phyloP scores from a whole-genome alignment of 2,797 vertebrate species.

The Chanos chanos region DNA sequence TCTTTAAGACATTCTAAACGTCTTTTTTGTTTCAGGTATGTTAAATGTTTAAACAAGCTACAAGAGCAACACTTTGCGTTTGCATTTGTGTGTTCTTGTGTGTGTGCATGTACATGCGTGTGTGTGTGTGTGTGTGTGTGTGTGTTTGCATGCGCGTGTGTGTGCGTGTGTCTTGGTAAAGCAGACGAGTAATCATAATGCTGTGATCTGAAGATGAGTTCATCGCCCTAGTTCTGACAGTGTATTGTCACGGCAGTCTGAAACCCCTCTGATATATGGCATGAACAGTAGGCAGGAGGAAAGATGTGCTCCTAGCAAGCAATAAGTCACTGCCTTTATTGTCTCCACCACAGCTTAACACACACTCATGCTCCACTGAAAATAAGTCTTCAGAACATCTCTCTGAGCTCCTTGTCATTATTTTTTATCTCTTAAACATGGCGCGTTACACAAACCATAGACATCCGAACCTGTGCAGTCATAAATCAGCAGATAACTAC shows the following conservation, averaged over 20 bases:
- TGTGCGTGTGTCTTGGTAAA: conserved; percentile 23
- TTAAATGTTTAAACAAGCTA: too few relatives aligned
- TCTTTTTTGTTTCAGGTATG: too few relatives aligned
- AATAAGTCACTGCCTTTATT: conserved; percentile 49
- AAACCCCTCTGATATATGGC: conserved; percentile 53
- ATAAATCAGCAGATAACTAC: too few relatives aligned
- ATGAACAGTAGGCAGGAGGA: conserved; percentile 38
- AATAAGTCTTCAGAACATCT: neutral
- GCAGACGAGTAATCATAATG: conserved; percentile 45
- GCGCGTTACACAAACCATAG: too few relatives aligned
- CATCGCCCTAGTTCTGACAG: conserved; percentile 38
- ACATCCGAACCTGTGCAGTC: neutral
- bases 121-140: conserved; percentile 12
- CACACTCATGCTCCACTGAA: conserved; percentile 2
- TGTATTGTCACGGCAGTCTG: conserved; percentile 47
- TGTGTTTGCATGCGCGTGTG: conserved; percentile 24
- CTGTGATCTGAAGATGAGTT: conserved; percentile 47
- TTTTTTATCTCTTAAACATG: too few relatives aligned
- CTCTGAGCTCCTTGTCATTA: too few relatives aligned
- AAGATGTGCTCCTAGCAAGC: conserved; percentile 43
- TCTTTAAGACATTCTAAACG: too few relatives aligned
- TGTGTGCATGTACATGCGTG: too few relatives aligned
- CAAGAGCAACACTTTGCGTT: too few relatives aligned
- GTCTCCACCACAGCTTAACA: conserved; percentile 5
- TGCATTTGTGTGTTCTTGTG: too few relatives aligned